phyloP scores from a whole-genome alignment of 2,888 invertebrate genomes.

The Drosophila rubida region DNA sequence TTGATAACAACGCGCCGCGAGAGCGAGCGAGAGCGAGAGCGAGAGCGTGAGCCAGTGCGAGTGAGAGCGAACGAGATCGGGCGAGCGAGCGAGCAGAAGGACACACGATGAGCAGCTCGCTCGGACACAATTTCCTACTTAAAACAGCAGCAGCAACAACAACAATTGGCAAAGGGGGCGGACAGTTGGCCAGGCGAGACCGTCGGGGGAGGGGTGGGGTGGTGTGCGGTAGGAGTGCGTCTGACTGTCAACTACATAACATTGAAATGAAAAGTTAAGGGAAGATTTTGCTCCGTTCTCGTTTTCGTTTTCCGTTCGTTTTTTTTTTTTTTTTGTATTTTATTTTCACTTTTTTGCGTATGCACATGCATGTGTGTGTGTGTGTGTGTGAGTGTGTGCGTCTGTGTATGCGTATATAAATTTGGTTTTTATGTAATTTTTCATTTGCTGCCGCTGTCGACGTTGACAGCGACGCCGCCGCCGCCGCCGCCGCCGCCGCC shows the following conservation, averaged over 20 bases:
- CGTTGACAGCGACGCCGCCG: conserved; percentile 31
- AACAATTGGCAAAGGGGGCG: conserved; percentile 46
- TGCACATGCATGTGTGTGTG: conserved; percentile 46
- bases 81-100: neutral
- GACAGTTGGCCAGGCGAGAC: conserved; percentile 17
- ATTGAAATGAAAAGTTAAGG: conserved; percentile 73
- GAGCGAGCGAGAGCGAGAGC: neutral
- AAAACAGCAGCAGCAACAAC: conserved; percentile 61
- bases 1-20: conserved; percentile 53
- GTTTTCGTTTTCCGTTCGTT: conserved; percentile 23
- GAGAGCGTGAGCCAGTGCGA: conserved; percentile 15
- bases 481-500: conserved; percentile 17
- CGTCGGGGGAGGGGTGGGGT: neutral
- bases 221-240: conserved; percentile 27
- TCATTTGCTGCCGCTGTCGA: conserved; percentile 58
- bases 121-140: conserved; percentile 80
- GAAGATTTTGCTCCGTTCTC: conserved; percentile 62
- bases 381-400: conserved; percentile 30
- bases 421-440: conserved; percentile 80
- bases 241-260: conserved; percentile 78
- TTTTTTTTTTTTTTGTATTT: conserved; percentile 20
- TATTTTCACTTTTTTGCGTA: conserved; percentile 35
- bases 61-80: neutral
- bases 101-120: conserved; percentile 47
- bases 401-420: conserved; percentile 61